phyloP scores from a whole-genome alignment of 2,888 invertebrate genomes.

The Agrochola lota region DNA sequence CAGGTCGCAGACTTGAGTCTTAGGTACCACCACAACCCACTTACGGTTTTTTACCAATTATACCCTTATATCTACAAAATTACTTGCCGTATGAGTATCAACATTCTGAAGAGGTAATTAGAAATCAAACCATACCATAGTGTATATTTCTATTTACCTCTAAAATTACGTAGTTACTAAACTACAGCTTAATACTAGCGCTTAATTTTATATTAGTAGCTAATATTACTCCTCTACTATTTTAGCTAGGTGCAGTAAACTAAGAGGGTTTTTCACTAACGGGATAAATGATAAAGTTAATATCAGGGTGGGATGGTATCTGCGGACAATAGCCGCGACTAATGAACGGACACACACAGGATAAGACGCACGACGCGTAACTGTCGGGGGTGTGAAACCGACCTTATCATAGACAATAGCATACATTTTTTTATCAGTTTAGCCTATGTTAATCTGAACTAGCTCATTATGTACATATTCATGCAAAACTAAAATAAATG shows the following conservation, averaged over 20 bases:
- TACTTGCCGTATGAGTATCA: slow-evolving; percentile 7
- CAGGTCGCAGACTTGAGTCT: neutral
- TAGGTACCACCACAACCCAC: neutral
- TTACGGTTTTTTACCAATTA: neutral
- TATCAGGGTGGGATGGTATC: neutral
- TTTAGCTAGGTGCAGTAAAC: slow-evolving; percentile 34
- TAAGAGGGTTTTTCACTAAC: slow-evolving; percentile 11
- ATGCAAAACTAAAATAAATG: slow-evolving; percentile 81
- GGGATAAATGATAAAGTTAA: slow-evolving; percentile 11
- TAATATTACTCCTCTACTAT: slow-evolving; percentile 27
- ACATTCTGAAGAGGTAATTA: slow-evolving; percentile 12
- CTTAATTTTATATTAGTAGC: slow-evolving; percentile 23
- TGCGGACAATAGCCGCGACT: slow-evolving; percentile 2
- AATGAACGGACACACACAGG: neutral
- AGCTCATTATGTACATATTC: slow-evolving; percentile 62
- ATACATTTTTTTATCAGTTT: slow-evolving; percentile 20
- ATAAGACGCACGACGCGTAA: neutral
- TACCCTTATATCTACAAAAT: slow-evolving; percentile 17
- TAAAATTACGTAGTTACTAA: neutral
- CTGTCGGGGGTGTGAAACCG: neutral
- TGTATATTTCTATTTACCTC: slow-evolving; percentile 26
- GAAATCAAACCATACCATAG: slow-evolving; percentile 23
- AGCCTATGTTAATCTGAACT: slow-evolving; percentile 48
- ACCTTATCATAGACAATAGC: slow-evolving; percentile 10
- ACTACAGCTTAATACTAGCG: slow-evolving; percentile 30